Conservation (phyloP, 2,888 invertebrate species). For the Digitonthophagus gazella region DNA sequence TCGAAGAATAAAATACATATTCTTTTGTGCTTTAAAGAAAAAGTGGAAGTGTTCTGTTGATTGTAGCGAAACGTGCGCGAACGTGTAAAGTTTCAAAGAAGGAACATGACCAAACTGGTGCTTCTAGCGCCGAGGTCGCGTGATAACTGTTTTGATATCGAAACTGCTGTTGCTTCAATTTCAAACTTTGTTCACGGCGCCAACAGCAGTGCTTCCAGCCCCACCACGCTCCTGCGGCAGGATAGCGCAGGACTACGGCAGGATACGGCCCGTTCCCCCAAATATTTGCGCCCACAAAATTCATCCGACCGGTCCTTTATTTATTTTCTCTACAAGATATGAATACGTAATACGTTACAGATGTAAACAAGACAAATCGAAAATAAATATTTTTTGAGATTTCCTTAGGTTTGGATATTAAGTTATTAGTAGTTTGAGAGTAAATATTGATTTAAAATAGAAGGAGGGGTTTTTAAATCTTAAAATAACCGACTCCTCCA, state of each 20-base stretch:
- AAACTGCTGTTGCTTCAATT: constrained; percentile 14
- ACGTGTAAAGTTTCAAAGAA: neutral
- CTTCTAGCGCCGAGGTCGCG: constrained; percentile 1
- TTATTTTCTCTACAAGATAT: neutral
- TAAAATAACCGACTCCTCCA: too few relatives aligned
- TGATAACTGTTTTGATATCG: constrained; percentile 10
- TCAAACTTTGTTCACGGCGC: constrained; percentile 2
- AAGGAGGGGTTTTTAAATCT: too few relatives aligned
- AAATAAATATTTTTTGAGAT: neutral
- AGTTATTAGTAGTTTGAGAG: too few relatives aligned
- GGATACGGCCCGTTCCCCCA: neutral
- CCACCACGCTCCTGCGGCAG: neutral
- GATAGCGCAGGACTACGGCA: neutral
- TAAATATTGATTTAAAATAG: too few relatives aligned
- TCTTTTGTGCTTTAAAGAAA: neutral
- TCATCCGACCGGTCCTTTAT: neutral
- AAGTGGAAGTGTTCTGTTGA: too few relatives aligned
- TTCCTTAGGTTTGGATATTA: too few relatives aligned
- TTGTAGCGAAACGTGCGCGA: too few relatives aligned
- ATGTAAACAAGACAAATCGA: constrained; percentile 1
- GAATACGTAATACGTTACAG: neutral
- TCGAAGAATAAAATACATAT: neutral
- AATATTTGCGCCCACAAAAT: neutral
- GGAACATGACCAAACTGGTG: neutral
- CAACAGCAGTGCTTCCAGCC: neutral